Evolutionary conservation across 2,888 invertebrate species (phyloP).

Genomic region (Odontomyia ornata): DNA sequence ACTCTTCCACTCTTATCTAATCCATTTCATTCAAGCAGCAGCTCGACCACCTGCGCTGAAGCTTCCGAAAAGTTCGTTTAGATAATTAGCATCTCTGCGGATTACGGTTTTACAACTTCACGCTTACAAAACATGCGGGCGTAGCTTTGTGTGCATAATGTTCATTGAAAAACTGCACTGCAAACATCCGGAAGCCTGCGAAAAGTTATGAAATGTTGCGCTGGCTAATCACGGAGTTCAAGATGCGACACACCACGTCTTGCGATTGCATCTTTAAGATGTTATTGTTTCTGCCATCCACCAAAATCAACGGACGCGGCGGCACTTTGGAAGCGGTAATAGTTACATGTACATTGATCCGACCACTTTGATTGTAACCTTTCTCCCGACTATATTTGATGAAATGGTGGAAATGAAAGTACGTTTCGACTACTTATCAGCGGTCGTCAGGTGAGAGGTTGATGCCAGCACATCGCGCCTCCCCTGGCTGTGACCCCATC

Average conservation of each 20-base stretch:
- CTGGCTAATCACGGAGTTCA: background rate
- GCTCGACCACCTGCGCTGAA: too few species aligned
- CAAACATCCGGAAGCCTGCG: slow-evolving; percentile 21
- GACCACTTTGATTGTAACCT: background rate
- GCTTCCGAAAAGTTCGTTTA: too few species aligned
- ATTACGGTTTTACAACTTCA: too few species aligned
- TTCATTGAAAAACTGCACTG: background rate
- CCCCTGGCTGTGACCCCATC: slow-evolving; percentile 40
- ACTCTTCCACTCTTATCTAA: too few species aligned
- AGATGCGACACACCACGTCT: background rate
- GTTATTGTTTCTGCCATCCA: slow-evolving; percentile 16
- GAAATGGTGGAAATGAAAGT: slow-evolving; percentile 35
- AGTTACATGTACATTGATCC: background rate
- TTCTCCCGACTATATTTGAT: slow-evolving; percentile 1
- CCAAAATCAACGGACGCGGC: background rate
- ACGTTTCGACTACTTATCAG: background rate
- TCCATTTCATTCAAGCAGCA: too few species aligned
- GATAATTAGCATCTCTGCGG: too few species aligned
- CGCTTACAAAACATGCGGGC: background rate
- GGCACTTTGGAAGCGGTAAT: background rate
- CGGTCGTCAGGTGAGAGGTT: slow-evolving; percentile 36
- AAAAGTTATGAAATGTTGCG: background rate
- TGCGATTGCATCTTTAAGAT: slow-evolving; percentile 12
- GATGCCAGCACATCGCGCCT: background rate
- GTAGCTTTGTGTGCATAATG: background rate